Evolutionary conservation across 2,888 invertebrate genomes (phyloP).

Genomic region (Orthosia gothica): DNA sequence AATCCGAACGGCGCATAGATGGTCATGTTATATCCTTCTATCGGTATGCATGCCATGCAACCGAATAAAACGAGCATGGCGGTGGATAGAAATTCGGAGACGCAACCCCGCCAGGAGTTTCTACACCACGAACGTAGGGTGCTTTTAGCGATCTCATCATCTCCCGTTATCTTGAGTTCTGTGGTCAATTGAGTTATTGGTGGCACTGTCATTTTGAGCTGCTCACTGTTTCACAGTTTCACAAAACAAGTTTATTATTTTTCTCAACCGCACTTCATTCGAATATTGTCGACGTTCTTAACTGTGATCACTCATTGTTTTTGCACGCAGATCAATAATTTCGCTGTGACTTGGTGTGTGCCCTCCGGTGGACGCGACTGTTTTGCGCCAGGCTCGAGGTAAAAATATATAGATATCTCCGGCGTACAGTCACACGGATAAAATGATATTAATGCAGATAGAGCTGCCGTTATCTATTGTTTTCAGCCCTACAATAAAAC

Average conservation of each 20-base stretch:
- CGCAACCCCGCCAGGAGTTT: slow-evolving; percentile 71
- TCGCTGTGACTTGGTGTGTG: slow-evolving; percentile 46
- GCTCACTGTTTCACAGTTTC: slow-evolving; percentile 26
- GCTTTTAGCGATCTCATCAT: slow-evolving; percentile 33
- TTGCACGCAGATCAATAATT: slow-evolving; percentile 36
- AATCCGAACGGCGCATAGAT: slow-evolving; percentile 92
- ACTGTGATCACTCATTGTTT: slow-evolving; percentile 43
- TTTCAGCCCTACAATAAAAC: slow-evolving; percentile 56
- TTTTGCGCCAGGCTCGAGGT: slow-evolving; percentile 64
- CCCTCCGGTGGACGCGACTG: slow-evolving; percentile 70
- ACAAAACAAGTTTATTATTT: slow-evolving; percentile 16
- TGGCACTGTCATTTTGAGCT: slow-evolving; percentile 58
- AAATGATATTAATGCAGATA: slow-evolving; percentile 66
- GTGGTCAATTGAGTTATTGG: slow-evolving; percentile 56
- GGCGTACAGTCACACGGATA: slow-evolving; percentile 59
- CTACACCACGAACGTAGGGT: slow-evolving; percentile 72
- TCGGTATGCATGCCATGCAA: slow-evolving; percentile 93
- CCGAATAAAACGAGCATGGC: slow-evolving; percentile 93
- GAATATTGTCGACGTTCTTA: slow-evolving; percentile 52
- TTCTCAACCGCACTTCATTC: slow-evolving; percentile 55
- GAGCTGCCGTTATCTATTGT: slow-evolving; percentile 58
- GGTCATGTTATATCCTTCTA: slow-evolving; percentile 84
- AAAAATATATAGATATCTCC: slow-evolving; percentile 70
- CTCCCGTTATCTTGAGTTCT: slow-evolving; percentile 66
- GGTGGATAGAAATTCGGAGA: slow-evolving; percentile 94